Conservation (phyloP, 2,888 invertebrate species). For the Spicauda simplicius region DNA sequence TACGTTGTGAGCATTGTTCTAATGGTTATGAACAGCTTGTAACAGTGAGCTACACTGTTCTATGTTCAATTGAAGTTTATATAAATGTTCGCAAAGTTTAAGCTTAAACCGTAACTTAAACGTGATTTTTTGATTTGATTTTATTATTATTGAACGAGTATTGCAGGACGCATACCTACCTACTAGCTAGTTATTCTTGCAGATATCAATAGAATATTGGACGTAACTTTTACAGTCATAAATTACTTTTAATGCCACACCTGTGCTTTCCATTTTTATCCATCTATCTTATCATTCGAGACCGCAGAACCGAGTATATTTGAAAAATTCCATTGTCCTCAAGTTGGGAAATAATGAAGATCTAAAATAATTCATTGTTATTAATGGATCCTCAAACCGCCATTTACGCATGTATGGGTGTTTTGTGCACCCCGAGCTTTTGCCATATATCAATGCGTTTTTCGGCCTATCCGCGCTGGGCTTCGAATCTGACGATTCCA, state of each 20-base stretch:
- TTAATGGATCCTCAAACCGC: neutral
- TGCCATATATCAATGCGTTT: constrained; percentile 32
- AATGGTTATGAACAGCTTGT: constrained; percentile 7
- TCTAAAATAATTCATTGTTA: constrained; percentile 18
- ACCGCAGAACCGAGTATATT: neutral
- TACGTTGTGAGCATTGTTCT: constrained; percentile 25
- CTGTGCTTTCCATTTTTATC: no score
- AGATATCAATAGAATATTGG: no score
- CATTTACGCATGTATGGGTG: constrained; percentile 11
- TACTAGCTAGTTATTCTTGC: no score
- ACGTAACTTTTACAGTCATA: no score
- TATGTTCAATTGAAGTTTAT: no score
- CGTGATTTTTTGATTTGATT: no score
- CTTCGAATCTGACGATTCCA: constrained; percentile 42
- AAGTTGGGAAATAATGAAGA: constrained; percentile 7
- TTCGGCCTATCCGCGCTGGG: constrained; percentile 28
- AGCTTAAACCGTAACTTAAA: no score
- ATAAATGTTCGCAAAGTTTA: no score
- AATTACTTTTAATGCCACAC: no score
- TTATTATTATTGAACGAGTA: no score
- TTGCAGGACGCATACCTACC: no score
- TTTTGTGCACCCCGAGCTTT: constrained; percentile 22
- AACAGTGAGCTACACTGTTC: neutral
- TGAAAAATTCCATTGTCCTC: neutral
- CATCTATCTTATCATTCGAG: neutral